Base-by-base conservation (phyloP, 2,888 invertebrate genomes). In the Pyrochroa serraticornis region DNA sequence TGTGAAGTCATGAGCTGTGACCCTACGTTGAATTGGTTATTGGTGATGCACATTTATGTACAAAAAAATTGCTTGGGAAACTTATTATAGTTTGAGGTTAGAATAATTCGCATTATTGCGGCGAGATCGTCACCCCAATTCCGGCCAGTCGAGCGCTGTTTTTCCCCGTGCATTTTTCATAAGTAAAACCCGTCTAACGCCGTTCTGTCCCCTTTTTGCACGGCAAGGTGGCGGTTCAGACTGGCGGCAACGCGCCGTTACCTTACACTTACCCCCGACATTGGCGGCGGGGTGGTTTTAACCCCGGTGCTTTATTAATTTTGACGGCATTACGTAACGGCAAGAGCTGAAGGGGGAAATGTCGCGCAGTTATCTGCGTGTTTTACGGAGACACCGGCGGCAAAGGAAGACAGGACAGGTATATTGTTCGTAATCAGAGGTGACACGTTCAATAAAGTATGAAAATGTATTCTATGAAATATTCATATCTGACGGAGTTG, bases 381-480 rank as follows among this genome's bases (percentile, higher is more conserved):
- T 71, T 65, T 68, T 71, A 67, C 64, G 60, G 60, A 63, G 63
- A 66, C 58, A 60, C 52, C 45, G 55, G 58, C 56, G 58, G 70
- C 71, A 55, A 50, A 60, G 55, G 55, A 60, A 60, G 55, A 60
- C 55, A 65, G 68, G 69, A 77, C 78, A 78, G 79, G 78, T 78
- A 77, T 78, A 78, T 79, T 79, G 79, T 79, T 77, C 76, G 75
- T 80, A 80, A 80, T 79, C 78, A 77, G 74, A 79, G 77, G 79
- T 79, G 80, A 80, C 80, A 79, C 75, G 77, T 79, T 79, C 80
- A 80, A 80, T 80, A 79, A 79, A 80, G 79, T 80, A 80, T 80
- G 80, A 80, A 80, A 80, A 80, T 79, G 79, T 78, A 77, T 77
- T 78, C 79, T 76, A 79, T 80, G 80, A 79, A 80, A 80, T 80